Conservation (phyloP, 2,888 invertebrate species). For the Acanthosepion esculentum region DNA sequence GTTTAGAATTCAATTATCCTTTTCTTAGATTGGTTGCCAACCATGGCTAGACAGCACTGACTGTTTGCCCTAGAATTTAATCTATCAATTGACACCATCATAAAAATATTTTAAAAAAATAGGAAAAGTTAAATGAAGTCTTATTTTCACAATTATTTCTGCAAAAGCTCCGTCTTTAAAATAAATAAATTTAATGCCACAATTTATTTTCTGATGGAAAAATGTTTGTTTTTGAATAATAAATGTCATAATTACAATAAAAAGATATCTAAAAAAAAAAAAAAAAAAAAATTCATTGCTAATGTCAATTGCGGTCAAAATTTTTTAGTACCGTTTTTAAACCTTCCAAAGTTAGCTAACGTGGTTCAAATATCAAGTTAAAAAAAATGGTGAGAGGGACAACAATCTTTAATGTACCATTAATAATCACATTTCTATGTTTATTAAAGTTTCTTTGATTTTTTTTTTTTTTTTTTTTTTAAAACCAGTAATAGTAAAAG, state of each 20-base stretch:
- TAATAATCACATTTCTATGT: neutral
- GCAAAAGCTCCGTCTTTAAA: neutral
- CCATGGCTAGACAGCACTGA: too few relatives aligned
- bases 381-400: neutral
- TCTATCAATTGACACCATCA: too few relatives aligned
- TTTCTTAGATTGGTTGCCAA: too few relatives aligned
- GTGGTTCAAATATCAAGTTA: too few relatives aligned
- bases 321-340: neutral
- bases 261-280: too few relatives aligned
- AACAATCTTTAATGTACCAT: neutral
- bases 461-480: neutral
- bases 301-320: neutral
- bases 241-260: neutral
- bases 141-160: too few relatives aligned
- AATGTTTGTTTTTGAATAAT: neutral
- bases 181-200: neutral
- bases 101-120: too few relatives aligned
- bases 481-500: neutral
- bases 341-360: too few relatives aligned
- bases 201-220: neutral
- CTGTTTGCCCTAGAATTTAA: too few relatives aligned
- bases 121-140: too few relatives aligned
- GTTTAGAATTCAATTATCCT: too few relatives aligned
- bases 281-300: neutral
- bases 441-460: neutral